Evolutionary conservation across 2,113 vertebrate genomes (phyloP), one percentile per base, ranked within the genome.

Genomic region (Hippopotamus amphibius): DNA sequence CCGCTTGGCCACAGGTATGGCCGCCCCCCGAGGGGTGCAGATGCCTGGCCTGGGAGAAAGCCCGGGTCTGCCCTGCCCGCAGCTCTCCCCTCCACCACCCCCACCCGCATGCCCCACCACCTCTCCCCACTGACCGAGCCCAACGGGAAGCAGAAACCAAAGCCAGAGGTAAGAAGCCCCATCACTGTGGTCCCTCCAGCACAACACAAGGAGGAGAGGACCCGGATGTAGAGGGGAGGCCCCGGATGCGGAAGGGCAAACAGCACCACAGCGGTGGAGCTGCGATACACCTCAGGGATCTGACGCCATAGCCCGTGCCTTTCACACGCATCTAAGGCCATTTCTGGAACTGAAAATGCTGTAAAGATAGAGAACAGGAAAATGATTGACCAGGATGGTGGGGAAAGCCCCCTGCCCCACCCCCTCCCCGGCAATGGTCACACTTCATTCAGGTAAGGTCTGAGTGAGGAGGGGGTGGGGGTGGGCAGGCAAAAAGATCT

Each of bases 121-220:
- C 37, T 59, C 83, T 30, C 48, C 2, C 22, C 76, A 69, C 2
- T 11, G 13, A 30, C 37, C 4, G 1, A 89, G 61, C 6, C 68
- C 41, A 53, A n/a, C 37, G 1, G 14, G 43, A 90, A 81, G 26
- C 33, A 9, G 81, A 80, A 76, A 3, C 4, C 0, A 63, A 71
- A 61, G 41, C 28, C 3, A 0, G 15, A 43, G n/a, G 41, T 5
- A 59, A 63, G 33, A 84, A 53, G 48, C 15, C 19, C 77, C 12
- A 22, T 3, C 0, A 26, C 9, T 0, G 4, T 7, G 24, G 12
- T 17, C 12, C 59, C 24, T 6, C 4, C 5, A 2, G 21, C 55
- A 11, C 3, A 17, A 63, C 57, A 5, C 43, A 57, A 19, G 43
- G 33, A 1, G 1, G 59, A 66, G 9, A 59, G 81, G 48, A 63